Evolutionary conservation across 2,797 vertebrate genomes (phyloP).

Genomic region (Danio aesculapii): DNA sequence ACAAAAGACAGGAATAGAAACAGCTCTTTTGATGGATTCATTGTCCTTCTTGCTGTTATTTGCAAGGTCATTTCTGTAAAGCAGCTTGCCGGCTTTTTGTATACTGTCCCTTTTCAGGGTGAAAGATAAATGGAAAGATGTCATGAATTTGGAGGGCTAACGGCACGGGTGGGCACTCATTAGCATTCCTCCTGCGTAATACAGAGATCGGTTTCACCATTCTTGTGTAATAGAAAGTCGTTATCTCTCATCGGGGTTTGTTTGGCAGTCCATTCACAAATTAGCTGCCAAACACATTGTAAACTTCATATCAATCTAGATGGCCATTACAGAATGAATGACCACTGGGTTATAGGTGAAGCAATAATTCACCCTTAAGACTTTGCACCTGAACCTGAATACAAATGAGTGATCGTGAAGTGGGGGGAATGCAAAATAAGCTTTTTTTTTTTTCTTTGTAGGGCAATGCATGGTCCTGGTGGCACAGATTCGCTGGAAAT

Average conservation of each 20-base stretch:
- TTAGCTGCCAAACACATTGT: conserved; percentile 35
- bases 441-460: background rate
- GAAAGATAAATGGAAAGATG: background rate
- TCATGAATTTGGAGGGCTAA: conserved; percentile 18
- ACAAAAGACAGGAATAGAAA: conserved; percentile 49
- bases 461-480: conserved; percentile 33
- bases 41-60: background rate
- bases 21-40: conserved; percentile 8
- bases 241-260: conserved; percentile 6
- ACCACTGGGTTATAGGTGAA: conserved; percentile 35
- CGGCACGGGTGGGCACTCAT: conserved; percentile 7
- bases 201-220: conserved; percentile 26
- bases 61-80: conserved; percentile 33
- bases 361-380: conserved; percentile 33
- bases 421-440: conserved; percentile 6
- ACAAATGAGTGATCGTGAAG: conserved; percentile 48
- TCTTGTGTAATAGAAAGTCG: conserved; percentile 25
- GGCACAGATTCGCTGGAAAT: conserved; percentile 36
- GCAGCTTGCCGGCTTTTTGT: background rate
- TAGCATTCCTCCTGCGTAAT: conserved; percentile 26
- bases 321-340: conserved; percentile 41
- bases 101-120: background rate
- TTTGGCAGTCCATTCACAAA: conserved; percentile 44
- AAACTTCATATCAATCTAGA: conserved; percentile 39
- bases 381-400: conserved; percentile 42